A percentile compares a stretch with the other conserved stretches of the same genome.
These are phyloP conservation scores for Xanthia icteritia DNA, from an alignment of 2,888 invertebrate species.

Conservation along the genomic window DNA sequence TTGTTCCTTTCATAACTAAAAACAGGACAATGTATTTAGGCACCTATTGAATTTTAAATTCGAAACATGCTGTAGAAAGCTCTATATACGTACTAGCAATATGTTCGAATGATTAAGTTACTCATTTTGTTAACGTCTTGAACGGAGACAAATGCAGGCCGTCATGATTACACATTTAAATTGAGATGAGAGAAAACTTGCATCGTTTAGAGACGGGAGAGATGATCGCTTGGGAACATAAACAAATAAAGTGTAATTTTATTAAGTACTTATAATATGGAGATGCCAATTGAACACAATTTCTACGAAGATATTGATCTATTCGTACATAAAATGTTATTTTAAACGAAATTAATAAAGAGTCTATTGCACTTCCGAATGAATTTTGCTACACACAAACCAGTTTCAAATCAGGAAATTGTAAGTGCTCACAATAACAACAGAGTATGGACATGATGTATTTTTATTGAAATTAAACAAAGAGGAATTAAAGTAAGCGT, in stretches of 20 bases:
- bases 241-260: constrained; percentile 13
- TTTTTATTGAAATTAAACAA: constrained; percentile 38
- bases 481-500: constrained; percentile 19
- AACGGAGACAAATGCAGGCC: not conserved
- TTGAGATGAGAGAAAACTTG: not conserved
- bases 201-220: constrained; percentile 1
- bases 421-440: constrained; percentile 29
- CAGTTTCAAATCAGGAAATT: constrained; percentile 63
- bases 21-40: constrained; percentile 61
- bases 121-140: not conserved
- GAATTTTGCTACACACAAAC: constrained; percentile 40
- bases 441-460: constrained; percentile 20
- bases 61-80: constrained; percentile 1
- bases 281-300: not conserved
- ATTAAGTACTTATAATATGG: not conserved
- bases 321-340: constrained; percentile 17
- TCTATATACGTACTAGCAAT: not conserved
- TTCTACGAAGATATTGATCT: constrained; percentile 13
- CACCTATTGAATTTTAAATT: constrained; percentile 3
- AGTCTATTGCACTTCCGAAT: constrained; percentile 62
- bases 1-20: constrained; percentile 67
- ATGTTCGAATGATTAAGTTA: not conserved
- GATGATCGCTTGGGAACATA: not conserved
- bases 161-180: not conserved
- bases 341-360: constrained; percentile 16